phyloP scores from a whole-genome alignment of 2,888 invertebrate genomes.

The Sabellastarte sp. region DNA sequence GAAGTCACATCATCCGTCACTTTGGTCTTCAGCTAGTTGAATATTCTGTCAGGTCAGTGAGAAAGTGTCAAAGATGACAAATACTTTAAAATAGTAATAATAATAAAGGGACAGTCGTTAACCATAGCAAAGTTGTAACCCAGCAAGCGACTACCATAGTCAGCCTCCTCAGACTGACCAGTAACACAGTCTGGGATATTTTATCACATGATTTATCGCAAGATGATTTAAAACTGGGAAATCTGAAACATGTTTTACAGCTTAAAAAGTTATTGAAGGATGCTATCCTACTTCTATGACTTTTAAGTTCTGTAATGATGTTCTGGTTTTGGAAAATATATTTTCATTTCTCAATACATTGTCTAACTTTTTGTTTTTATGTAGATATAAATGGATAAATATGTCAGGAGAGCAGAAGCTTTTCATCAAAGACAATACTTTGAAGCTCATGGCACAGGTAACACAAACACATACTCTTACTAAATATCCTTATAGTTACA shows the following conservation, averaged over 20 bases:
- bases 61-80: neutral
- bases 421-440: conserved; percentile 72
- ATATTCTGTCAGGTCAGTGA: conserved; percentile 77
- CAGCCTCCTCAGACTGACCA: no score
- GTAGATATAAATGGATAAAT: conserved; percentile 77
- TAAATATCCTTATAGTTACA: no score
- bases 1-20: conserved; percentile 78
- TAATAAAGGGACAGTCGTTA: neutral
- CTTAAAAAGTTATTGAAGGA: no score
- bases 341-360: neutral
- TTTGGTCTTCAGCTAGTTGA: conserved; percentile 92
- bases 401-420: conserved; percentile 84
- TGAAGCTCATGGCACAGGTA: conserved; percentile 47
- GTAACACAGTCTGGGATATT: no score
- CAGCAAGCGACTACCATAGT: no score
- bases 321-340: neutral
- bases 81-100: neutral
- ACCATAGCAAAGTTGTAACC: no score
- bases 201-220: no score
- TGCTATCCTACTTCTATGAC: no score
- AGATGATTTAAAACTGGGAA: no score
- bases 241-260: no score
- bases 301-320: no score
- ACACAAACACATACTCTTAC: no score
- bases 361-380: neutral